Percentiles rank a stretch among this genome's conserved stretches.
These are phyloP conservation scores for Nothoprocta perdicaria DNA, from an alignment of 2,113 vertebrate species.

Conservation along the genomic window DNA sequence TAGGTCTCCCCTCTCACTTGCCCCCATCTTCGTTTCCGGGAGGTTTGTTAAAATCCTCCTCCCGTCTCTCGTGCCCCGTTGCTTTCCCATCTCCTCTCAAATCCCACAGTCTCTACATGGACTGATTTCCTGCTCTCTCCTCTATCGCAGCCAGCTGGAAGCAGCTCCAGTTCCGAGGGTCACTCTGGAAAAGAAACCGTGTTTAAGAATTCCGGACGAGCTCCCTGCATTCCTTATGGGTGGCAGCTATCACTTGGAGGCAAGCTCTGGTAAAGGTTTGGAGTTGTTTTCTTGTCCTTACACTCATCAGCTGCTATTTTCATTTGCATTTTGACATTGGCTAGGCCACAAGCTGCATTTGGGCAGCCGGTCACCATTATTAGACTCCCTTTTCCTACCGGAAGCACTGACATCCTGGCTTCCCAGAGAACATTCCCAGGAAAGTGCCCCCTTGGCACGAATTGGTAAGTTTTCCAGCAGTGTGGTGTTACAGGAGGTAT, in stretches of 20 bases:
- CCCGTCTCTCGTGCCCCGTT: not conserved
- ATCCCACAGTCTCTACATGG: not conserved
- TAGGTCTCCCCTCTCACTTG: no score
- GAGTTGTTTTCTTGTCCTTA: not conserved
- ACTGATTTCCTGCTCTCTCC: not conserved
- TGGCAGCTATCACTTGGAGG: not conserved
- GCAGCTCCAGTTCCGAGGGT: not conserved
- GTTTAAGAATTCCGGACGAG: not conserved
- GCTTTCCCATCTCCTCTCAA: not conserved
- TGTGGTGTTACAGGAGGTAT: fast-evolving
- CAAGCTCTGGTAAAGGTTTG: not conserved
- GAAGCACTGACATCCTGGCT: not conserved
- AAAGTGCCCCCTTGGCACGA: not conserved
- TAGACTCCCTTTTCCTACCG: not conserved
- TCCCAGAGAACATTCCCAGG: no score
- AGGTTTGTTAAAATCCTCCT: not conserved
- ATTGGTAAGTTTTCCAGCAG: fast-evolving
- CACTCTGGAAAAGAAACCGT: not conserved
- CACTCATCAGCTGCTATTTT: not conserved
- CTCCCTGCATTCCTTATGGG: not conserved
- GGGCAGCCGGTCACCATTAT: fast-evolving
- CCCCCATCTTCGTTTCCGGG: not conserved
- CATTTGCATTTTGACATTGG: not conserved
- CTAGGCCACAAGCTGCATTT: not conserved
- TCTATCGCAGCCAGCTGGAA: not conserved